Evolutionary conservation across 1,140 invertebrate species (phyloP).

Genomic region (Pseudomyrmex cubaensis): DNA sequence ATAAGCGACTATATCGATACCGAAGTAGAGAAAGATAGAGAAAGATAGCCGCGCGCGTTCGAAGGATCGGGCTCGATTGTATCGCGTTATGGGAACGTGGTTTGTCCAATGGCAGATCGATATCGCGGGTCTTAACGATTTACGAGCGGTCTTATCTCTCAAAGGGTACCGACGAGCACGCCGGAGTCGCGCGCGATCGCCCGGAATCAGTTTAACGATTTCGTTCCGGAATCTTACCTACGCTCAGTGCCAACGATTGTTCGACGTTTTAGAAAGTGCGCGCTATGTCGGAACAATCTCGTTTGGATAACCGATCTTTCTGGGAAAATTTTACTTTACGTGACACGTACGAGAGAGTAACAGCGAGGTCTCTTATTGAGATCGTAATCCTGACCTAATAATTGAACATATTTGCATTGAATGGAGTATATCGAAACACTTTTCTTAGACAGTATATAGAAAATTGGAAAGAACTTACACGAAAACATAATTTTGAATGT

Average conservation of each 20-base stretch:
- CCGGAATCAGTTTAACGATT: conserved; percentile 70
- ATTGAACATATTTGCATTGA: conserved; percentile 53
- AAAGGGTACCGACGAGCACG: conserved; percentile 71
- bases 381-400: conserved; percentile 31
- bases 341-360: neutral
- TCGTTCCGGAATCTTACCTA: conserved; percentile 67
- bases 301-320: conserved; percentile 59
- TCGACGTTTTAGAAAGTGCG: conserved; percentile 39
- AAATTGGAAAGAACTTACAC: neutral
- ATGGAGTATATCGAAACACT: conserved; percentile 24
- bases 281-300: conserved; percentile 55
- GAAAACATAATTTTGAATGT: conserved; percentile 6
- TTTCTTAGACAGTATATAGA: conserved; percentile 21
- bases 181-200: conserved; percentile 46
- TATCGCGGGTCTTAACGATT: conserved; percentile 73
- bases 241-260: conserved; percentile 67
- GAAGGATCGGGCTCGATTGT: conserved; percentile 65
- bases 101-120: conserved; percentile 69
- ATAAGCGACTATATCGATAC: conserved; percentile 36
- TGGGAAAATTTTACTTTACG: conserved; percentile 32
- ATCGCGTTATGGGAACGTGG: conserved; percentile 53
- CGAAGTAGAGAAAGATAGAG: neutral
- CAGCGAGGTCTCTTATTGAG: conserved; percentile 36
- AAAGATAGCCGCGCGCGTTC: conserved; percentile 36
- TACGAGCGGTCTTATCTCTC: conserved; percentile 72